Percentiles rank a stretch among this genome's conserved stretches.
Evolutionary conservation across 2,113 vertebrate species (phyloP).

Genomic region (Otolemur garnettii): DNA sequence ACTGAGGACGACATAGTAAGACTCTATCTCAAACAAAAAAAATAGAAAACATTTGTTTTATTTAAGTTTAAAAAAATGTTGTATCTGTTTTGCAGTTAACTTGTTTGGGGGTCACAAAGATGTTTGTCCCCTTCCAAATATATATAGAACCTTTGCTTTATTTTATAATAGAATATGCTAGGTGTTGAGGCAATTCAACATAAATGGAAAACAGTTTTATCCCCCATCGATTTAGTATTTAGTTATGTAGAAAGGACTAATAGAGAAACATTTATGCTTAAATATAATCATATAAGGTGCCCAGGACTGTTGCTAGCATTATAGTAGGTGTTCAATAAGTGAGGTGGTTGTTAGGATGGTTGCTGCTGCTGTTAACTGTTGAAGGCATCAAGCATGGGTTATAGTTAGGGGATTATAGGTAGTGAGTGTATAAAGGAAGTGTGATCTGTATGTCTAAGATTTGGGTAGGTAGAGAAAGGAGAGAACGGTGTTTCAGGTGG

Average conservation of each 20-base stretch:
- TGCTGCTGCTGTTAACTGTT: not conserved
- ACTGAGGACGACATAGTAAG: too few relatives aligned
- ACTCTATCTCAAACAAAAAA: too few relatives aligned
- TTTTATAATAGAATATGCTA: not conserved
- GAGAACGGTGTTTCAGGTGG: not conserved
- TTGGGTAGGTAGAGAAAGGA: not conserved
- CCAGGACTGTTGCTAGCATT: not conserved
- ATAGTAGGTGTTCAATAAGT: not conserved
- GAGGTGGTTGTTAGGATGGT: not conserved
- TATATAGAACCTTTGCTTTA: not conserved
- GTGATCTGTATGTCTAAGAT: not conserved
- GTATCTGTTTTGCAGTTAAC: not conserved
- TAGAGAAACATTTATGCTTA: constrained; percentile 1
- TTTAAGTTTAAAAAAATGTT: not conserved
- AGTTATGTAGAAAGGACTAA: not conserved
- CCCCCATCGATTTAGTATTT: not conserved
- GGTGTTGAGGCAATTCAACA: not conserved
- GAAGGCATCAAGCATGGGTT: not conserved
- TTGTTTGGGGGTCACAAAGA: not conserved
- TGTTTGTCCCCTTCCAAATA: not conserved
- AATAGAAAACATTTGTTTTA: not conserved
- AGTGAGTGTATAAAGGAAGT: not conserved
- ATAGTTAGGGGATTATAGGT: not conserved
- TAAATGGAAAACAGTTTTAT: not conserved
- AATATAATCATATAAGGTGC: not conserved